Evolutionary conservation across 2,797 vertebrate species (phyloP).

Genomic region (Cuculus canorus): DNA sequence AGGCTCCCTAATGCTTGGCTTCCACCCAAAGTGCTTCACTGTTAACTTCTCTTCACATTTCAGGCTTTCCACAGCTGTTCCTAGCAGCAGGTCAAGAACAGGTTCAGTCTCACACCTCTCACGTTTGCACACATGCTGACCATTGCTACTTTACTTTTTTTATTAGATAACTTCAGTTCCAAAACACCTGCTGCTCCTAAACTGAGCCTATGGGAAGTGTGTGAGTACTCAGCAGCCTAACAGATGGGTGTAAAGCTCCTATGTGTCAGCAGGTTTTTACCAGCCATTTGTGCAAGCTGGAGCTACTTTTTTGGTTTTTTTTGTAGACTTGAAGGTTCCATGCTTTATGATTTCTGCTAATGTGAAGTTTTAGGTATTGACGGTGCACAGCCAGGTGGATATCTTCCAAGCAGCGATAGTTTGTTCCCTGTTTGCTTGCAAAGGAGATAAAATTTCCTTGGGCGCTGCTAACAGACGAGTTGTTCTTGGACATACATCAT

Average conservation of each 20-base stretch:
- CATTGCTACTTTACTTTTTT: background rate
- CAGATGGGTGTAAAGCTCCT: background rate
- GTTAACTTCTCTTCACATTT: background rate
- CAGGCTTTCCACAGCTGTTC: background rate
- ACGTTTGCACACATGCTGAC: background rate
- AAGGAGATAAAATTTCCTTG: background rate
- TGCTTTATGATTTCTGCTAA: background rate
- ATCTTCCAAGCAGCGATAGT: background rate
- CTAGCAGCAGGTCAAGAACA: background rate
- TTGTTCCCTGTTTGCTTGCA: background rate
- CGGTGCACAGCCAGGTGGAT: background rate
- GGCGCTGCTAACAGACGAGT: background rate
- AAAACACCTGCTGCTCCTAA: background rate
- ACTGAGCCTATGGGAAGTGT: background rate
- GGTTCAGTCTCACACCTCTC: background rate
- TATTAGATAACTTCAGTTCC: background rate
- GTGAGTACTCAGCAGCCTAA: background rate
- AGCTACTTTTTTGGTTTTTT: background rate
- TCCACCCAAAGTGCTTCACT: conserved; percentile 8
- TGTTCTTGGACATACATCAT: background rate
- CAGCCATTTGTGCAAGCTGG: background rate
- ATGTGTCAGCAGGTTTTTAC: background rate
- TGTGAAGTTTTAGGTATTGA: background rate
- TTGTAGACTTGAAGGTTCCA: background rate
- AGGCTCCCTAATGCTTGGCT: background rate